Evolutionary conservation across 2,113 vertebrate genomes (phyloP), one percentile per base, ranked within the genome.

Genomic region (Alexandromys fortis): DNA sequence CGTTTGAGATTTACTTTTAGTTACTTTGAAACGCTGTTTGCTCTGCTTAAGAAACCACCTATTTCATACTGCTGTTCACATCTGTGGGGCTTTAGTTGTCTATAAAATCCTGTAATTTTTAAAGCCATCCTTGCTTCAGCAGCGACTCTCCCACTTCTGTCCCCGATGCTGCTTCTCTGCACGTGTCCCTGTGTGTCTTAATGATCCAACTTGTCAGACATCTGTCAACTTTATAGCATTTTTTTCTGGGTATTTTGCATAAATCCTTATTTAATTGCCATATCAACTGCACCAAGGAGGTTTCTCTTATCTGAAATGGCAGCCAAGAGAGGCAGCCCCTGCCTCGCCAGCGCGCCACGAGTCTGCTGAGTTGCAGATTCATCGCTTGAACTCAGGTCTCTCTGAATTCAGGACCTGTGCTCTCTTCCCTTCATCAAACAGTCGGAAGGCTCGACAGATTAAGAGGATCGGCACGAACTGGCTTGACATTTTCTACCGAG

Each of bases 401-500:
- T 94, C 33, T 55, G 70, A 65, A 96, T 81, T 76, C 79, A 86
- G 58, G 91, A 8, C 47, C 61, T 7, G 5, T 19, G 17, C 16
- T 65, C 81, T 33, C 33, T 5, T 30, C 47, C 6, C 19, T 2
- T 47, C 86, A 19, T 93, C 30, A 45, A 38, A 76, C 16, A 94
- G 26, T 79, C 49, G 13, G 38, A 73, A n/a, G 7, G 12, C 52
- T 65, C 21, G n/a, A 26, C 24, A 91, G 89, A 95, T 89, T 67
- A 92, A 82, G 61, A 77, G 81, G 90, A 88, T 95, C 67, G 19
- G 82, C 63, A 55, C 28, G 55, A 70, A 87, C 5, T 91, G 89
- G 7, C 89, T 79, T 97, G 96, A 91, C 91, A 94, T 97, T 97
- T 96, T 81, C 92, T 92, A 82, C 73, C 82, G 92, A 96, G 96